phyloP scores from a whole-genome alignment of 2,888 invertebrate genomes.

The Anticlea derivata region DNA sequence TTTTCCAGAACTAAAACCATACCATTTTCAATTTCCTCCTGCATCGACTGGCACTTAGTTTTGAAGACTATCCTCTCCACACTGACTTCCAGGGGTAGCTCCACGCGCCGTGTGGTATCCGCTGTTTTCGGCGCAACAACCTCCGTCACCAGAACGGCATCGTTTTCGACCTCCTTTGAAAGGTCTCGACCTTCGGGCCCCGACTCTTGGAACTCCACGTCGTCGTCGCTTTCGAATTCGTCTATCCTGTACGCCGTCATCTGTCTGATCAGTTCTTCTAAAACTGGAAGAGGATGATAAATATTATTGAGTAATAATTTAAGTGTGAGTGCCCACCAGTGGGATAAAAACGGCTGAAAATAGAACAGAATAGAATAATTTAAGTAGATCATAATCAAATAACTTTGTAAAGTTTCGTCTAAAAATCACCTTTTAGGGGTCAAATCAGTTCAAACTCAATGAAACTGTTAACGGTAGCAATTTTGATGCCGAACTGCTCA shows the following conservation, averaged over 20 bases:
- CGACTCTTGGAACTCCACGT: slow-evolving; percentile 57
- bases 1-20: slow-evolving; percentile 12
- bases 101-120: slow-evolving; percentile 56
- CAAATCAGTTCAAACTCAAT: too few relatives aligned
- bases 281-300: slow-evolving; percentile 60
- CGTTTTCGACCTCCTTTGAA: slow-evolving; percentile 34
- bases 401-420: too few relatives aligned
- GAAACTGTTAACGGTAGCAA: too few relatives aligned
- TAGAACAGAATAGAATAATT: too few relatives aligned
- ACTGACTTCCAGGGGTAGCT: slow-evolving; percentile 54
- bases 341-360: too few relatives aligned
- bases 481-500: too few relatives aligned
- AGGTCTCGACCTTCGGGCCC: slow-evolving; percentile 44
- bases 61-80: slow-evolving; percentile 63
- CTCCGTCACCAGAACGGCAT: slow-evolving; percentile 56
- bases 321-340: too few relatives aligned
- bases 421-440: too few relatives aligned
- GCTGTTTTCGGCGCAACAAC: slow-evolving; percentile 63
- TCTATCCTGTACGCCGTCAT: slow-evolving; percentile 82
- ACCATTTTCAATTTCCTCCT: slow-evolving; percentile 71
- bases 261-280: slow-evolving; percentile 89
- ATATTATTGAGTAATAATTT: too few relatives aligned
- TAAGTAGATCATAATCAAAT: too few relatives aligned
- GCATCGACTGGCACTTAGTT: slow-evolving; percentile 83
- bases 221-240: slow-evolving; percentile 77